Base-by-base conservation (phyloP, 2,888 invertebrate species). In the Eupsilia transversa region DNA sequence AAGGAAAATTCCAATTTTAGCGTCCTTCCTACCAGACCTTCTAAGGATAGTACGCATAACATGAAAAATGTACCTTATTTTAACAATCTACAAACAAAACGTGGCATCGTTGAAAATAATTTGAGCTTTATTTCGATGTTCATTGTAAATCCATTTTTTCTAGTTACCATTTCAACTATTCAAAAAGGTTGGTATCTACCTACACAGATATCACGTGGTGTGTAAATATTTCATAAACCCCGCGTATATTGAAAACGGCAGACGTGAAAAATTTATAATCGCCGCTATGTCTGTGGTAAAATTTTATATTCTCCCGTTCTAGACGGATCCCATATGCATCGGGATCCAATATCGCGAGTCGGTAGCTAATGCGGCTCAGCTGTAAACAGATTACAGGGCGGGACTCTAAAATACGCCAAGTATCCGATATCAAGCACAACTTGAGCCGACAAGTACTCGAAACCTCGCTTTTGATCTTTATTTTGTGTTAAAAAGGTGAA, bases 401-500 rank as follows among this genome's bases (percentile, higher is more conserved):
- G 75, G 67, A 72, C 67, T 66, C 68, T 69, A 74, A 79, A 79
- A 85, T 87, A 84, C 74, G 87, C 66, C 72, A 77, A 87, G 86
- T 88, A 86, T 88, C 84, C 77, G 86, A 84, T 89, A 89, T 89
- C 87, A 87, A 90, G 89, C 75, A 85, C 86, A 74, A 80, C 82
- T 85, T 87, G 87, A 89, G 87, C 89, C 83, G 84, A 84, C 86
- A 86, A 88, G 89, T 91, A 83, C 84, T 84, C 71, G 59, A 82
- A 86, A 33, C 75, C 68, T 71, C 52, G 82, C 86, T 86, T 91
- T 92, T 92, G 92, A 92, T 92, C 88, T 86, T 83, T 85, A 86
- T 82, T 86, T 84, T 83, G 85, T 83, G 86, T 89, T 89, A 87
- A 89, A 89, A 89, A 87, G 86, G 78, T 83, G 86, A 88, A 88